Percentiles rank a stretch among this genome's conserved stretches.
Conservation (phyloP, 2,888 invertebrate species). For the Nomada flava region DNA sequence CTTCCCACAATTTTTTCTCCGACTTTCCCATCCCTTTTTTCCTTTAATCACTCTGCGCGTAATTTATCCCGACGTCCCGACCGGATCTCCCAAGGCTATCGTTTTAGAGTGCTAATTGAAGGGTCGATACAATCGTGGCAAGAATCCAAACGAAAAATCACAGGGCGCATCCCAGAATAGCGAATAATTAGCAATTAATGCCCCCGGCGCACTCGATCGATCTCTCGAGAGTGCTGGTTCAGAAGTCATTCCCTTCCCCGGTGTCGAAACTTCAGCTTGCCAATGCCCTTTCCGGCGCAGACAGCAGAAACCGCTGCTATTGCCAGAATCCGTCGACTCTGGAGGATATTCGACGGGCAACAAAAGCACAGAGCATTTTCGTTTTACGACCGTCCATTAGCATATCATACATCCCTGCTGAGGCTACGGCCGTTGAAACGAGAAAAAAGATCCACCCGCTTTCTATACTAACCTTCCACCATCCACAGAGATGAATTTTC, state of each 20-base stretch:
- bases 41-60: too few species aligned
- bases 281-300: slow-evolving; percentile 45
- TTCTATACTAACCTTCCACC: not conserved
- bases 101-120: not conserved
- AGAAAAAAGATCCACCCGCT: not conserved
- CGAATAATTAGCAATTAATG: slow-evolving; percentile 47
- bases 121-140: not conserved
- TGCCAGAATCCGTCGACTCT: slow-evolving; percentile 37
- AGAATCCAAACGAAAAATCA: not conserved
- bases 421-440: not conserved
- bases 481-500: slow-evolving; percentile 1
- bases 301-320: slow-evolving; percentile 21
- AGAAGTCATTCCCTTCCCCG: slow-evolving; percentile 23
- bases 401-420: slow-evolving; percentile 7
- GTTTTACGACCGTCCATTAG: slow-evolving; percentile 35
- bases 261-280: slow-evolving; percentile 21
- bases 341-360: slow-evolving; percentile 25
- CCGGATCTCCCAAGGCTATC: not conserved
- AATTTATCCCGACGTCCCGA: not conserved
- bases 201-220: slow-evolving; percentile 31
- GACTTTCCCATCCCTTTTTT: too few species aligned
- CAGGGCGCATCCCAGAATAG: not conserved
- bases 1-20: too few species aligned
- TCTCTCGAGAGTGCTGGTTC: slow-evolving; percentile 15
- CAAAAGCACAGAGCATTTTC: slow-evolving; percentile 32